phyloP scores from a whole-genome alignment of 2,888 invertebrate species.

The Galeopsomyia nigrocyanea region DNA sequence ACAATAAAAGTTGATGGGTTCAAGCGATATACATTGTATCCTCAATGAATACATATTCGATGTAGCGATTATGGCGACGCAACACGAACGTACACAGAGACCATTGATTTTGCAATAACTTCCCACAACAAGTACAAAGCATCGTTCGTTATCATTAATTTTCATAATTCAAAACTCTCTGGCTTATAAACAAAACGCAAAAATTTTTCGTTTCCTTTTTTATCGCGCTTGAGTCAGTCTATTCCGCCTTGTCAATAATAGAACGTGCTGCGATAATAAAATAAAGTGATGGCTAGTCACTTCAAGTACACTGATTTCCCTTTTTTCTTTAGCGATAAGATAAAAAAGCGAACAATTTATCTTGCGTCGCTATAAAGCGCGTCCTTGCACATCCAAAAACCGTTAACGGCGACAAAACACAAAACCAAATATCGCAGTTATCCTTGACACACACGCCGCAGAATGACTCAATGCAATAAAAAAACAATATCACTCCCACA shows the following conservation, averaged over 20 bases:
- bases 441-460: too few relatives aligned
- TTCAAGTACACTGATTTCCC: too few relatives aligned
- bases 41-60: conserved; percentile 1
- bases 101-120: conserved; percentile 23
- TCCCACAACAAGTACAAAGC: background rate
- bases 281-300: too few relatives aligned
- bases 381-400: too few relatives aligned
- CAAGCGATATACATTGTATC: conserved; percentile 33
- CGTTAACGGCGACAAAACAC: too few relatives aligned
- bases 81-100: conserved; percentile 6
- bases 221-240: background rate
- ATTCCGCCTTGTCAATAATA: background rate
- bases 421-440: too few relatives aligned
- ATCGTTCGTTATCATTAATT: background rate
- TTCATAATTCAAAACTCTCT: conserved; percentile 28
- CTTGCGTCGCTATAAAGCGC: too few relatives aligned
- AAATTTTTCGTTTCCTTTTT: background rate
- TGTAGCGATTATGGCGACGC: conserved; percentile 5
- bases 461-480: too few relatives aligned
- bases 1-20: conserved; percentile 21
- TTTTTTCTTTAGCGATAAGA: too few relatives aligned
- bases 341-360: too few relatives aligned
- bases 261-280: background rate
- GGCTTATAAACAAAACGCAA: conserved; percentile 42
- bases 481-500: too few relatives aligned